A percentile compares a stretch with the other conserved stretches of the same genome.
Conservation (phyloP, 1,140 invertebrate genomes). For the Hylaeus volcanicus region DNA sequence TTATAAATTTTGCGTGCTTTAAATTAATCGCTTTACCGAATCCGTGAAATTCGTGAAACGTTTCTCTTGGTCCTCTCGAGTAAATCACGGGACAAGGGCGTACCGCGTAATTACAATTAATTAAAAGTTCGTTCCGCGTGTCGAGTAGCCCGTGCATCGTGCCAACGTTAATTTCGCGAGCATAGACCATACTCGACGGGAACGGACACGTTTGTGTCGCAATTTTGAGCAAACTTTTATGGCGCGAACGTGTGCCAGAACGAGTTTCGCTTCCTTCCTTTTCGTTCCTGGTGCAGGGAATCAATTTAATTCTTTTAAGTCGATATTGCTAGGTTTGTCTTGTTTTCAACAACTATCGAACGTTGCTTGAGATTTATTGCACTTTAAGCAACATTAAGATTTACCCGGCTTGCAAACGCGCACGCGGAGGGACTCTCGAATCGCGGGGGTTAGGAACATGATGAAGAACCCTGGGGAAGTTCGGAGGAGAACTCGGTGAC, state of each 20-base stretch:
- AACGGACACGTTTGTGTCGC: not conserved
- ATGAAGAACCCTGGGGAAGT: slow-evolving; percentile 10
- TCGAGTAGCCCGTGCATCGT: not conserved
- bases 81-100: slow-evolving; percentile 15
- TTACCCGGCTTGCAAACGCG: not conserved
- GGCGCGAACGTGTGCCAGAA: too few species aligned
- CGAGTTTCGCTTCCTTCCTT: too few species aligned
- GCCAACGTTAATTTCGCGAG: not conserved
- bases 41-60: slow-evolving; percentile 8
- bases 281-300: not conserved
- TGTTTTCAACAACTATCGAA: not conserved
- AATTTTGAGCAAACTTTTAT: too few species aligned
- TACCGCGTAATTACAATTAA: slow-evolving; percentile 30
- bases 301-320: too few species aligned
- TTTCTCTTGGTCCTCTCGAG: not conserved
- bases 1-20: slow-evolving; percentile 15
- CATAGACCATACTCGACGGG: not conserved
- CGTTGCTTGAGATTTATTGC: not conserved
- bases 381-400: too few species aligned
- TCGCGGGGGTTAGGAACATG: slow-evolving; percentile 2
- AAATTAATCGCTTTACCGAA: slow-evolving; percentile 36
- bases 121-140: slow-evolving; percentile 23
- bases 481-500: not conserved
- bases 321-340: too few species aligned
- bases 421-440: not conserved